Percentiles rank a stretch among this genome's conserved stretches.
Evolutionary conservation across 2,888 invertebrate species (phyloP).

Genomic region (Desoria tigrina): DNA sequence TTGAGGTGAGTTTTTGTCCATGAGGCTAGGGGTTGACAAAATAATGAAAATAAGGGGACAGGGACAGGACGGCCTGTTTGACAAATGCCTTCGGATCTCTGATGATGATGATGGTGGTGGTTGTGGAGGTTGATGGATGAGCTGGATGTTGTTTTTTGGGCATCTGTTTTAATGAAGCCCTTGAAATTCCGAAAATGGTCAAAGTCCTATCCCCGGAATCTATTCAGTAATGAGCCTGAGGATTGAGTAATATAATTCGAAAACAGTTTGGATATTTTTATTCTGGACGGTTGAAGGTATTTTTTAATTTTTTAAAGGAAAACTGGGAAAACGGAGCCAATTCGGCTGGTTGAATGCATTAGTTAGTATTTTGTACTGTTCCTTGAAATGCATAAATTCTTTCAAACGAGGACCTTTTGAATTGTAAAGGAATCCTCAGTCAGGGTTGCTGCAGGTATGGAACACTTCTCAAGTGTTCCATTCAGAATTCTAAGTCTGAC

Average conservation of each 20-base stretch:
- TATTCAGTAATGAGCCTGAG: too few species aligned
- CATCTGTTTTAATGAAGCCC: constrained; percentile 1
- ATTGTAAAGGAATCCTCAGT: not conserved
- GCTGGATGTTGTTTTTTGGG: not conserved
- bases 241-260: too few species aligned
- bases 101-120: not conserved
- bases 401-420: not conserved
- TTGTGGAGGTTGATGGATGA: constrained; percentile 23
- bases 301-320: too few species aligned
- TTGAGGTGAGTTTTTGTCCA: constrained; percentile 14
- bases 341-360: too few species aligned
- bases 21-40: constrained; percentile 3
- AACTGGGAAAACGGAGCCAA: too few species aligned
- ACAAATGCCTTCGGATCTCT: constrained; percentile 5
- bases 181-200: too few species aligned
- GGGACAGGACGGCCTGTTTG: constrained; percentile 18
- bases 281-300: too few species aligned
- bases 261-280: too few species aligned
- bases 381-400: not conserved
- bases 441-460: not conserved
- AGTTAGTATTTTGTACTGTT: too few species aligned
- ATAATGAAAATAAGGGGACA: constrained; percentile 9
- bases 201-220: too few species aligned
- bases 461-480: constrained; percentile 25
- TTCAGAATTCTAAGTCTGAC: constrained; percentile 42